phyloP scores from a whole-genome alignment of 2,888 invertebrate species.

The Apantesis nais region DNA sequence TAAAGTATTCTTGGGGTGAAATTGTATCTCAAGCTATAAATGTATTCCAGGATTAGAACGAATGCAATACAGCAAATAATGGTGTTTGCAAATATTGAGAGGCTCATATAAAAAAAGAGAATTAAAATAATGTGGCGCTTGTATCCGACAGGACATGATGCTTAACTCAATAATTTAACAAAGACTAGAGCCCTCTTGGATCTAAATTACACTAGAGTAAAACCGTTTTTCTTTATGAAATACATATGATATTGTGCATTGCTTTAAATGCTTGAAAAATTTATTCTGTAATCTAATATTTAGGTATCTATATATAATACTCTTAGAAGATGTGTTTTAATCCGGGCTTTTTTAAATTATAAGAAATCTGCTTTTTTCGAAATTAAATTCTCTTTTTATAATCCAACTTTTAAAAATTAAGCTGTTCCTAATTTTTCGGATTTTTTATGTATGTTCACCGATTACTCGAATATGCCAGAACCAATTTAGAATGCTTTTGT shows the following conservation, averaged over 20 bases:
- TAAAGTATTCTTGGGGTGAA: background rate
- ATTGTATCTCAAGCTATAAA: background rate
- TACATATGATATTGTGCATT: background rate
- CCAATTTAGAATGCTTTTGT: too few relatives aligned
- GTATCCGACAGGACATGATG: background rate
- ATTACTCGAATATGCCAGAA: too few relatives aligned
- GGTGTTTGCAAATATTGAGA: background rate
- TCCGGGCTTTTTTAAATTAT: too few relatives aligned
- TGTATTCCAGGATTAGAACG: background rate
- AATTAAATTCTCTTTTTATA: too few relatives aligned
- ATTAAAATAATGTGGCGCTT: background rate
- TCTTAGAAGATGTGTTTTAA: too few relatives aligned
- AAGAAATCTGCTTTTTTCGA: too few relatives aligned
- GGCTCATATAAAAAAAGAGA: background rate
- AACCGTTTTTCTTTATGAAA: background rate
- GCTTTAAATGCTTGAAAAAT: too few relatives aligned
- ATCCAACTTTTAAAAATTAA: too few relatives aligned
- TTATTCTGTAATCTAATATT: too few relatives aligned
- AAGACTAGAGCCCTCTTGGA: background rate
- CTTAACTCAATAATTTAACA: background rate
- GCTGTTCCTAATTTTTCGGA: too few relatives aligned
- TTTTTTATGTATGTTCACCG: too few relatives aligned
- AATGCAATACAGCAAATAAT: background rate
- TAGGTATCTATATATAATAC: too few relatives aligned
- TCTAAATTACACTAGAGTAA: background rate